Conservation (phyloP, 2,113 vertebrate species). For the Thamnaconus septentrionalis region DNA sequence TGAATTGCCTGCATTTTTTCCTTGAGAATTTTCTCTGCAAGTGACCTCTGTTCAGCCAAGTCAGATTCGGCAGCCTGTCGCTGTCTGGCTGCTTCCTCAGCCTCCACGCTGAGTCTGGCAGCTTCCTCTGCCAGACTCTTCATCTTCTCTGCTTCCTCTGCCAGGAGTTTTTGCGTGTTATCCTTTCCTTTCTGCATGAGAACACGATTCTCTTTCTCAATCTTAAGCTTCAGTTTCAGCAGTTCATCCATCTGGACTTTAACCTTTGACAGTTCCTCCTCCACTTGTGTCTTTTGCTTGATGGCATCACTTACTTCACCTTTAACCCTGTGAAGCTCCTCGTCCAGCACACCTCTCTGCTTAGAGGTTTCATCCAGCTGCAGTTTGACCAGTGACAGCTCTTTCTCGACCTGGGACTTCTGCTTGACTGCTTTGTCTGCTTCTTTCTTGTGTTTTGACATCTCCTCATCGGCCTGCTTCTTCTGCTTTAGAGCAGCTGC, state of each 20-base stretch:
- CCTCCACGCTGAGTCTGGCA: constrained; percentile 83
- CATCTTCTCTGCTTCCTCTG: constrained; percentile 93
- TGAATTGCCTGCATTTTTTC: constrained; percentile 97
- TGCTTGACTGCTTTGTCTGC: constrained; percentile 88
- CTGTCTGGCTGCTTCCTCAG: constrained; percentile 87
- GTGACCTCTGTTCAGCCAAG: constrained; percentile 84
- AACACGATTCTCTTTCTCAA: constrained; percentile 87
- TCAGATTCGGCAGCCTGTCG: constrained; percentile 85
- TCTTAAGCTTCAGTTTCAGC: constrained; percentile 84
- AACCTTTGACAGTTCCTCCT: constrained; percentile 88
- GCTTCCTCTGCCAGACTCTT: constrained; percentile 91
- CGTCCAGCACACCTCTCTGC: constrained; percentile 87
- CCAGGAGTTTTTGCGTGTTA: constrained; percentile 84
- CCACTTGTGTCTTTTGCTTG: constrained; percentile 87
- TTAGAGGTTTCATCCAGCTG: constrained; percentile 90
- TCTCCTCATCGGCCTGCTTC: constrained; percentile 85
- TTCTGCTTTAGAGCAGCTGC: constrained; percentile 86
- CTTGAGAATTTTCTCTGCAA: constrained; percentile 91
- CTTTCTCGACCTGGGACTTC: constrained; percentile 91
- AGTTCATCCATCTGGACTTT: constrained; percentile 93
- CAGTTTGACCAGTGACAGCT: constrained; percentile 84
- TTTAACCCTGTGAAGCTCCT: constrained; percentile 92
- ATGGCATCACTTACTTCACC: constrained; percentile 85
- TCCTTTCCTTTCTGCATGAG: constrained; percentile 91
- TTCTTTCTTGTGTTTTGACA: constrained; percentile 91